A percentile compares a stretch with the other conserved stretches of the same genome.
Evolutionary conservation across 2,888 invertebrate genomes (phyloP).

Genomic region (Ceratothoa steindachneri): DNA sequence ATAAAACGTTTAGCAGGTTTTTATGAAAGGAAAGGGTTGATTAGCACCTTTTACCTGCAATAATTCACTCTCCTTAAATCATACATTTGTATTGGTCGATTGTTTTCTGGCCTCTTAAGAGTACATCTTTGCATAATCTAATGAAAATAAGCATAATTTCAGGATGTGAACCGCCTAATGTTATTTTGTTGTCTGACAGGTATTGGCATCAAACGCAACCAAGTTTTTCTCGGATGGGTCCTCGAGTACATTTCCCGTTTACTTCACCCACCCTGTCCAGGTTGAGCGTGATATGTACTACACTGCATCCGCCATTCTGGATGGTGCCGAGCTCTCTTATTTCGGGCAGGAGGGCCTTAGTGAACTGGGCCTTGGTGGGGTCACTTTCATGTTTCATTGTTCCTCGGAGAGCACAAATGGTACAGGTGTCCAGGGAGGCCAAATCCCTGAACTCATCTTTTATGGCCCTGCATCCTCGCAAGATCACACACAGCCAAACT

Average conservation of each 20-base stretch:
- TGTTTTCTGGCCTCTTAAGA: too few species aligned
- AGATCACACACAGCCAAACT: too few species aligned
- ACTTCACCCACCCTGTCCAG: constrained; percentile 67
- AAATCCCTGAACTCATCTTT: constrained; percentile 93
- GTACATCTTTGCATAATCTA: too few species aligned
- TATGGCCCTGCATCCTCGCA: too few species aligned
- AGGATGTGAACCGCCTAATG: too few species aligned
- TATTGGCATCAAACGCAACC: constrained; percentile 84
- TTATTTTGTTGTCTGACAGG: too few species aligned
- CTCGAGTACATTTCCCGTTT: constrained; percentile 90
- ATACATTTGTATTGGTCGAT: too few species aligned
- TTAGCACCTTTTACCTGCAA: too few species aligned
- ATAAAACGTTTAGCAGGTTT: too few species aligned
- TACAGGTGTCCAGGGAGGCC: constrained; percentile 94
- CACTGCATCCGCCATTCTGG: constrained; percentile 90
- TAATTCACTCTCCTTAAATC: too few species aligned
- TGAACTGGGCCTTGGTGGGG: constrained; percentile 85
- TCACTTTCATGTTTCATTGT: constrained; percentile 95
- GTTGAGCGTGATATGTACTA: constrained; percentile 91
- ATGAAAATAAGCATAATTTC: too few species aligned
- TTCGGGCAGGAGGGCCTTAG: constrained; percentile 96
- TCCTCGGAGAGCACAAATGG: constrained; percentile 96
- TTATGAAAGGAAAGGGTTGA: too few species aligned
- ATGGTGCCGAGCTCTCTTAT: constrained; percentile 89
- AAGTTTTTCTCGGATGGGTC: constrained; percentile 95